Conservation (phyloP, 2,113 vertebrate species). For the Callopanchax toddi region DNA sequence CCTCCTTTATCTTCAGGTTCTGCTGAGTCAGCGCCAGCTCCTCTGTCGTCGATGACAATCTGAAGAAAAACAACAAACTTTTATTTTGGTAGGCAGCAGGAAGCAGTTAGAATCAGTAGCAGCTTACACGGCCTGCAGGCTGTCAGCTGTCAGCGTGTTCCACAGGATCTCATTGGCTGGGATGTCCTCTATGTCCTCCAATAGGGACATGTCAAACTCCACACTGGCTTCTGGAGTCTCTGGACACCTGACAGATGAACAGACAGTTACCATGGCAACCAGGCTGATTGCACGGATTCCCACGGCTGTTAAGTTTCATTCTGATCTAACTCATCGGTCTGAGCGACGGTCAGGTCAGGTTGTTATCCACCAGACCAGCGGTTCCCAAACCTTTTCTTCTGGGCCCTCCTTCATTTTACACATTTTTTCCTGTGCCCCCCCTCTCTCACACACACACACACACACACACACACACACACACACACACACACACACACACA, state of each 20-base stretch:
- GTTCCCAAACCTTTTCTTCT: too few species aligned
- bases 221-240: slow-evolving; percentile 85
- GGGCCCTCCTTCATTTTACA: too few species aligned
- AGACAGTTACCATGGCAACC: neutral
- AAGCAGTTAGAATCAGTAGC: slow-evolving; percentile 6
- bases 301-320: too few species aligned
- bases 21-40: slow-evolving; percentile 90
- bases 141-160: slow-evolving; percentile 96
- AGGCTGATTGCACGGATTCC: neutral
- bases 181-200: slow-evolving; percentile 94
- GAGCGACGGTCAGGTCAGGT: too few species aligned
- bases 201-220: slow-evolving; percentile 88
- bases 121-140: slow-evolving; percentile 88
- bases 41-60: slow-evolving; percentile 89
- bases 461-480: too few species aligned
- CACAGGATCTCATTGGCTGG: slow-evolving; percentile 95
- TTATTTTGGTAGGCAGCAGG: neutral
- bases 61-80: too few species aligned
- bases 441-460: too few species aligned
- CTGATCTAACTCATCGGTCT: too few species aligned
- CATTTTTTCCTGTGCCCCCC: too few species aligned
- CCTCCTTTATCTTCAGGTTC: slow-evolving; percentile 88
- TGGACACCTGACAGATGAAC: slow-evolving; percentile 79
- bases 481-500: too few species aligned
- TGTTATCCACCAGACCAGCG: too few species aligned